Conservation (phyloP, 1,140 invertebrate genomes). For the Apis dorsata region DNA sequence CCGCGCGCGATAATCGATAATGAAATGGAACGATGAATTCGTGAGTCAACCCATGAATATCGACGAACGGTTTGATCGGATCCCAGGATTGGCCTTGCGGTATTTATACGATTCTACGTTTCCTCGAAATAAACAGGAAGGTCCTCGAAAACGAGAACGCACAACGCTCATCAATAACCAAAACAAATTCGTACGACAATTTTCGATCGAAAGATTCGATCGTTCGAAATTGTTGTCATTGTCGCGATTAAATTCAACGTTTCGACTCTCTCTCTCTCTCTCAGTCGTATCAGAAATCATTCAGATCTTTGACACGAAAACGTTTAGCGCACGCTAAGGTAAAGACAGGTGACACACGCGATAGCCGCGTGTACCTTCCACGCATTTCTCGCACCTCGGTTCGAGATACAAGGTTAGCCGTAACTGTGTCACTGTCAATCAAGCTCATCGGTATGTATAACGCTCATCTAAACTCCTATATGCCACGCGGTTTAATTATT, state of each 20-base stretch:
- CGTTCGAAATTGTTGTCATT: not conserved
- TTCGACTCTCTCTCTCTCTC: too few species aligned
- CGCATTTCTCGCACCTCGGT: slow-evolving; percentile 51
- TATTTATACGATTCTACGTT: slow-evolving; percentile 10
- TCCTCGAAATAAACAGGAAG: slow-evolving; percentile 45
- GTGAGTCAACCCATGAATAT: slow-evolving; percentile 24
- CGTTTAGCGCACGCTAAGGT: not conserved
- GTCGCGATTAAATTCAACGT: too few species aligned
- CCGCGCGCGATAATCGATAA: not conserved
- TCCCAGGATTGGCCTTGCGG: slow-evolving; percentile 23
- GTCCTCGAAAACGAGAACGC: not conserved
- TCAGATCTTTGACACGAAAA: slow-evolving; percentile 31
- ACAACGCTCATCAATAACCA: not conserved
- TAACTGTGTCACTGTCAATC: slow-evolving; percentile 78
- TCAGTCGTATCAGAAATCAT: too few species aligned
- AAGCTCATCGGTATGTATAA: slow-evolving; percentile 76
- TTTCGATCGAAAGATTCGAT: not conserved
- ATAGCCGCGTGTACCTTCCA: slow-evolving; percentile 33
- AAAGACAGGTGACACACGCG: slow-evolving; percentile 33
- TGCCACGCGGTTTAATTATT: slow-evolving; percentile 61
- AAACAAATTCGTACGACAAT: too few species aligned
- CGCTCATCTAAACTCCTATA: slow-evolving; percentile 70
- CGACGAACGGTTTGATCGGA: slow-evolving; percentile 26
- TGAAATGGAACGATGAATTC: slow-evolving; percentile 22
- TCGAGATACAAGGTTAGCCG: slow-evolving; percentile 69